Percentiles rank a stretch among this genome's conserved stretches.
Conservation (phyloP, 2,888 invertebrate genomes). For the Caenorhabditis becei region DNA sequence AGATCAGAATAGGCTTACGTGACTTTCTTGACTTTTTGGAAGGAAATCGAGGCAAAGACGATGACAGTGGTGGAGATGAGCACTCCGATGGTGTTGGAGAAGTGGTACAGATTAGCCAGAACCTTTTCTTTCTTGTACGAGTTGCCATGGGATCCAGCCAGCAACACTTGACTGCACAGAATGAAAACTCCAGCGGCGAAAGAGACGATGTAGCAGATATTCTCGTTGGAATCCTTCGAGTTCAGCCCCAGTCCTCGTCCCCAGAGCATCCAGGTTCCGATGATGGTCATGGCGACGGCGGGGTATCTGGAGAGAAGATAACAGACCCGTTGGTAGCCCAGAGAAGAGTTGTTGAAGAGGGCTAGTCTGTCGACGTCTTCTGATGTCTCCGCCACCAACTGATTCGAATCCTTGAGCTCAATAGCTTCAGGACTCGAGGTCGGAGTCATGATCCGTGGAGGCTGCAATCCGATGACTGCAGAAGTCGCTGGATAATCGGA, state of each 20-base stretch:
- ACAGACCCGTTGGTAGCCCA: conserved; percentile 57
- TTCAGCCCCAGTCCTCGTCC: conserved; percentile 55
- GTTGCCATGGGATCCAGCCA: conserved; percentile 35
- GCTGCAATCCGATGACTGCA: conserved; percentile 46
- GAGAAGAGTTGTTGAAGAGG: conserved; percentile 53
- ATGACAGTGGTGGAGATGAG: conserved; percentile 43
- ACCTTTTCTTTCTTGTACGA: conserved; percentile 54
- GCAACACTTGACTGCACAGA: conserved; percentile 43
- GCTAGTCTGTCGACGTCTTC: conserved; percentile 55
- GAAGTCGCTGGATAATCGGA: conserved; percentile 56
- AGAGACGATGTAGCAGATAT: conserved; percentile 55
- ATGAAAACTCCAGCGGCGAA: conserved; percentile 54
- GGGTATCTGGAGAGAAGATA: conserved; percentile 51
- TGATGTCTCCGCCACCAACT: conserved; percentile 23
- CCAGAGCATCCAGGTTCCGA: conserved; percentile 64
- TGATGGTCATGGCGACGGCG: conserved; percentile 56
- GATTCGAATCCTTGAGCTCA: not conserved
- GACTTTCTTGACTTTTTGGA: conserved; percentile 23
- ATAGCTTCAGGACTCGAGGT: not conserved
- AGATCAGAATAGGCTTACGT: conserved; percentile 7
- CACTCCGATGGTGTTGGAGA: conserved; percentile 45
- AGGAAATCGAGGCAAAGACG: conserved; percentile 55
- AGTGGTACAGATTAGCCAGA: conserved; percentile 58
- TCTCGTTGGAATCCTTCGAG: conserved; percentile 46
- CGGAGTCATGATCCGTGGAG: conserved; percentile 36